Evolutionary conservation across 1,140 invertebrate genomes (phyloP).

Genomic region (Drosophila sturtevanti): DNA sequence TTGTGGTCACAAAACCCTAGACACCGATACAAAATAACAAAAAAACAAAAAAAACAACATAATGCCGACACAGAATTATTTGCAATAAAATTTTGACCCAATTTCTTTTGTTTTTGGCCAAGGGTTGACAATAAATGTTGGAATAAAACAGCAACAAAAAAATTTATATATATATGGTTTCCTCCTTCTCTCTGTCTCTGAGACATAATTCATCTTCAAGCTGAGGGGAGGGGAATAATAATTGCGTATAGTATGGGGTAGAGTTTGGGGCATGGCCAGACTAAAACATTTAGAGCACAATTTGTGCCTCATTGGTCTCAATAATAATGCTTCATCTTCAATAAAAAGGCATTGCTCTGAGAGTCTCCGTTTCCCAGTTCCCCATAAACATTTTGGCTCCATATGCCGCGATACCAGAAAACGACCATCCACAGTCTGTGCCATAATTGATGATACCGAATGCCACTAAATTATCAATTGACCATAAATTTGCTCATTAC

Average conservation of each 20-base stretch:
- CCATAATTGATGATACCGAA: constrained; percentile 82
- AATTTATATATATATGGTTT: constrained; percentile 34
- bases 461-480: constrained; percentile 83
- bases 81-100: constrained; percentile 42
- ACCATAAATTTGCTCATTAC: constrained; percentile 83
- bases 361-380: constrained; percentile 1
- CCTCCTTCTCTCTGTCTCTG: constrained; percentile 23
- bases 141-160: constrained; percentile 46
- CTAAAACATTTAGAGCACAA: constrained; percentile 80
- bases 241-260: constrained; percentile 39
- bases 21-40: neutral
- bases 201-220: constrained; percentile 67
- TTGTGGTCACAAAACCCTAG: constrained; percentile 58
- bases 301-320: constrained; percentile 80
- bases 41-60: too few species aligned
- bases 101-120: constrained; percentile 45
- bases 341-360: constrained; percentile 16
- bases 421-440: constrained; percentile 6
- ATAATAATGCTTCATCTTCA: constrained; percentile 82
- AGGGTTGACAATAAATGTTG: constrained; percentile 41
- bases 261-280: constrained; percentile 4
- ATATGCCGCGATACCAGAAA: constrained; percentile 1
- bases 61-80: too few species aligned
- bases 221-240: neutral
- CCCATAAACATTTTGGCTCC: neutral